Evolutionary conservation across 2,113 vertebrate species (phyloP), one percentile per base, ranked within the genome.

Genomic region (Passer montanus): DNA sequence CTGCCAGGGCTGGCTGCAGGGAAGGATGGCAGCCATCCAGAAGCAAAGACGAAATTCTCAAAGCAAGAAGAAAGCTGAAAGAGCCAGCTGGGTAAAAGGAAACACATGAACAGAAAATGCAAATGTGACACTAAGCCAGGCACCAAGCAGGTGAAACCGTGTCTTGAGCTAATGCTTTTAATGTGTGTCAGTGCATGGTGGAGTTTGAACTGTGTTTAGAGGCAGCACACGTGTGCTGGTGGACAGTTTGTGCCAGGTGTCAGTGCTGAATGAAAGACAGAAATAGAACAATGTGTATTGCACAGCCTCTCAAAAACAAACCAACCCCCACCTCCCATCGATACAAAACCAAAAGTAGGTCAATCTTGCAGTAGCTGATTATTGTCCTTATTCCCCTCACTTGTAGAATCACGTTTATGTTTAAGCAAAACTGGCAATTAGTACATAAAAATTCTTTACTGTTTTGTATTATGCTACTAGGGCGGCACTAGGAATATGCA

Each of bases 161-260:
- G 37, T 58, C 59, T 60, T 72, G 18, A 70, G 30, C 7, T 9
- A 23, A 72, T 2, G 3, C 33, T 92, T 87, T 63, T 55, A 35
- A 39, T 0, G 3, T 21, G 30, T n/a, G 10, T 39, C 31, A 21
- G 14, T 5, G 47, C 17, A 6, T 2, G 31, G 15, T 23, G 67
- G 6, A 47, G 37, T 47, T 72, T 47, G 35, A 68, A 46, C 43
- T 62, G 12, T 21, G 24, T 44, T 68, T 20, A 52, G 50, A 77
- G 50, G 72, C 44, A 58, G 59, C 1, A 2, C 13, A 4, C 0
- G 0, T 26, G 37, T 9, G 5, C 68, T 53, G 31, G 47, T 5
- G 23, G 58, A 43, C 35, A 23, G n/a, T n/a, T 82, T 17, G 23
- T 78, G 49, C 17, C 72, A 60, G 30, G 33, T 59, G 22, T 50